A percentile compares a stretch with the other conserved stretches of the same genome.
Evolutionary conservation across 2,113 vertebrate species (phyloP).

Genomic region (Micronycteris hirsuta): DNA sequence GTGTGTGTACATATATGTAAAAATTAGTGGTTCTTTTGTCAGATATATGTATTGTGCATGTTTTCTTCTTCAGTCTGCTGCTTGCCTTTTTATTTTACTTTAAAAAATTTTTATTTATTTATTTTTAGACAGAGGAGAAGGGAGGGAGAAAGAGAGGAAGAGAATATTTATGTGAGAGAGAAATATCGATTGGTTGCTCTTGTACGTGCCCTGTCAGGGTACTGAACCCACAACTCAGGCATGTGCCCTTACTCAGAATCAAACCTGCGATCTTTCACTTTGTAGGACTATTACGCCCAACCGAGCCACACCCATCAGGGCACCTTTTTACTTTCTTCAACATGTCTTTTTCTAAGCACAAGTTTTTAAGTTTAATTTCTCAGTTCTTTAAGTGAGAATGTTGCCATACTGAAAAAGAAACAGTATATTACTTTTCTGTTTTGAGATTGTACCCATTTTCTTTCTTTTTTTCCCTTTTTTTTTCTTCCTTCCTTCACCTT

Average conservation of each 20-base stretch:
- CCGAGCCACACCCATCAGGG: not conserved
- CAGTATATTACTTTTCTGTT: not conserved
- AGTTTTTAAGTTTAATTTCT: not conserved
- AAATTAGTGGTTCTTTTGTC: not conserved
- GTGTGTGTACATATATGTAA: not conserved
- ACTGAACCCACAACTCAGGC: not conserved
- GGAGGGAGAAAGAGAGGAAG: not conserved
- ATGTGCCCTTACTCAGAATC: too few species aligned
- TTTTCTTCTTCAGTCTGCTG: not conserved
- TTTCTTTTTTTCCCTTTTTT: not conserved
- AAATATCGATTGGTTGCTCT: not conserved
- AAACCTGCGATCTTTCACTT: too few species aligned
- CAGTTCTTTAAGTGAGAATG: not conserved
- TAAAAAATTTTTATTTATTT: too few species aligned
- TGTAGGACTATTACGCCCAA: not conserved
- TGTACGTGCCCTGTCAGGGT: not conserved
- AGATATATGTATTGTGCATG: not conserved
- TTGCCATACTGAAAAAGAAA: not conserved
- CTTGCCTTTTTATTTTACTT: not conserved
- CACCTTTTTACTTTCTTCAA: not conserved
- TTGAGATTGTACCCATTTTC: not conserved
- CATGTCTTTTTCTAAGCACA: not conserved
- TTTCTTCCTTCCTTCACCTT: not conserved
- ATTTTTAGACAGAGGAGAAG: not conserved
- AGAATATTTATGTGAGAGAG: not conserved